Evolutionary conservation across 2,113 vertebrate genomes (phyloP).

Genomic region (Perccottus glenii): DNA sequence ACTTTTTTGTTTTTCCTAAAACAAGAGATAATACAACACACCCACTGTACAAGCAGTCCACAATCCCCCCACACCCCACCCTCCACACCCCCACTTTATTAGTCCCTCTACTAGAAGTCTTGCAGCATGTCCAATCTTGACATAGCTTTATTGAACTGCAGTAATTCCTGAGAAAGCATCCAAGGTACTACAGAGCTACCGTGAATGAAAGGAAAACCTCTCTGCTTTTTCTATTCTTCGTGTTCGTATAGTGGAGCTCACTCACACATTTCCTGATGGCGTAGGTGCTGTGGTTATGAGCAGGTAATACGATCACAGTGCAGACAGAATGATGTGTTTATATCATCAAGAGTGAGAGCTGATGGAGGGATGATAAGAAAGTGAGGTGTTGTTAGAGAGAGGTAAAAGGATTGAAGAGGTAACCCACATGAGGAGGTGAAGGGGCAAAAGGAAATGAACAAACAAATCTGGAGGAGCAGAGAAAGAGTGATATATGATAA

Average conservation of each 20-base stretch:
- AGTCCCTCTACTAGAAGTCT: no score
- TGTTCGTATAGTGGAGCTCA: conserved; percentile 8
- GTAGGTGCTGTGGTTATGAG: conserved; percentile 50
- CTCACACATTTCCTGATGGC: conserved; percentile 27
- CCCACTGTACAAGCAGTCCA: no score
- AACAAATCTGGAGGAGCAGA: conserved; percentile 21
- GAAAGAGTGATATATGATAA: conserved; percentile 15
- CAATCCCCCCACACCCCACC: no score
- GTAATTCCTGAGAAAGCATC: conserved; percentile 32
- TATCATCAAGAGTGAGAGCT: conserved; percentile 56
- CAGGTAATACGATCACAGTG: conserved; percentile 59
- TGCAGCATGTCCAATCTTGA: background rate
- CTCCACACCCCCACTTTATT: no score
- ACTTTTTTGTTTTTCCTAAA: no score
- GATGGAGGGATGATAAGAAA: conserved; percentile 34
- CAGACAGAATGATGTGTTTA: conserved; percentile 69
- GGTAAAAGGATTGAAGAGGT: background rate
- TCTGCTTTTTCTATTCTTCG: conserved; percentile 11
- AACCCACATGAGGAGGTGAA: conserved; percentile 15
- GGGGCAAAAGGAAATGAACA: conserved; percentile 21
- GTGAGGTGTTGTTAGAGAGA: conserved; percentile 4
- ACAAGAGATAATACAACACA: no score
- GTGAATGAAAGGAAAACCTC: background rate
- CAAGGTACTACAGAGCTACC: conserved; percentile 27
- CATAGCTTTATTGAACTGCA: conserved; percentile 10